phyloP scores from a whole-genome alignment of 2,888 invertebrate genomes.

The Drosophila aldrichi region DNA sequence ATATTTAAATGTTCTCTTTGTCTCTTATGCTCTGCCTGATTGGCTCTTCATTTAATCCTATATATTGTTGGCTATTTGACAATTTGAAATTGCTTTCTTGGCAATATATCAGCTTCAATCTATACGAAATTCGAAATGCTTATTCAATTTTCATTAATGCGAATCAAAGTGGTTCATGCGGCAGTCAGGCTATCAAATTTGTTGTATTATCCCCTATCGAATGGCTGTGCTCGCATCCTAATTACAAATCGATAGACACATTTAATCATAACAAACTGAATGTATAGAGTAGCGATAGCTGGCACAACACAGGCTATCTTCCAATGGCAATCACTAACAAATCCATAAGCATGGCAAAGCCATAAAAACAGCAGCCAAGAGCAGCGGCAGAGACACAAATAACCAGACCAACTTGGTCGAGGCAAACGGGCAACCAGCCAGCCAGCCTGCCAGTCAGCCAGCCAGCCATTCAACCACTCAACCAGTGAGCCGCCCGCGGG shows the following conservation, averaged over 20 bases:
- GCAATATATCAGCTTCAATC: conserved; percentile 12
- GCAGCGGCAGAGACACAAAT: conserved; percentile 52
- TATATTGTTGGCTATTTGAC: not conserved
- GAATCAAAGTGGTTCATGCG: conserved; percentile 37
- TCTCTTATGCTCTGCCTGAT: not conserved
- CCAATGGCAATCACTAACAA: conserved; percentile 72
- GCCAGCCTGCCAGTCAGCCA: conserved; percentile 15
- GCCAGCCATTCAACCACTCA: conserved; percentile 15
- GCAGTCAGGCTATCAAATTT: conserved; percentile 45
- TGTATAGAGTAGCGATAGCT: conserved; percentile 24
- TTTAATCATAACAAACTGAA: conserved; percentile 55
- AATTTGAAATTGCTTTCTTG: conserved; percentile 2
- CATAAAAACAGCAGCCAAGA: conserved; percentile 58
- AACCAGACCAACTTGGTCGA: conserved; percentile 44
- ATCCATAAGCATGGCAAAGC: conserved; percentile 77
- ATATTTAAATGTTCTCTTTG: not conserved
- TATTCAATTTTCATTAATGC: conserved; percentile 46
- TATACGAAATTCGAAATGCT: conserved; percentile 17
- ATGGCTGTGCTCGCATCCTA: conserved; percentile 28
- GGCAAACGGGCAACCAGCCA: conserved; percentile 21
- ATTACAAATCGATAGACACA: conserved; percentile 73
- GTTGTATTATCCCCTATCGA: conserved; percentile 26
- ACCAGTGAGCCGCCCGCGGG: conserved; percentile 26
- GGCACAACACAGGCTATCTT: conserved; percentile 54
- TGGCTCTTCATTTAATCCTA: not conserved